Base-by-base conservation (phyloP, 2,888 invertebrate species). In the Sipha maydis region DNA sequence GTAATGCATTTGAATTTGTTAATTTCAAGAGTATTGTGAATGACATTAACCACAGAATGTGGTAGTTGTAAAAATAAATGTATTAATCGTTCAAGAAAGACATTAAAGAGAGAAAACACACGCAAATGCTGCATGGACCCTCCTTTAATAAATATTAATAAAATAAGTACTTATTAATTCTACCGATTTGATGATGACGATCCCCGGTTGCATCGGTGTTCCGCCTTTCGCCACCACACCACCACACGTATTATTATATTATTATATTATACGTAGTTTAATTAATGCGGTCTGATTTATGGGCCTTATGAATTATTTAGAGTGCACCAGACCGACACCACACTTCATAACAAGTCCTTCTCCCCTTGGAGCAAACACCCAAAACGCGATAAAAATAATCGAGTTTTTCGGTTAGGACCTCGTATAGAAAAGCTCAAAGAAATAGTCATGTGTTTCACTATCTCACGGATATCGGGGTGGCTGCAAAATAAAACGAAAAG, bases 81-180 rank as follows among this genome's bases (percentile, higher is more conserved):
- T 73, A 79, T 73, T 38, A 80, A 79, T 73, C 34, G 79, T 79
- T 34, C 19, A 19, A 54, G 25, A 80, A 61, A 56, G 56, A 38
- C 79, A 56, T 73, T 56, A 28, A 14, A n/a, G 25, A 7, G 79
- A 79, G 86, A 61, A 73, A 86, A 86, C 56, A 56, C 73, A 61
- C 80, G 79, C 19, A 73, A 78, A 73, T 61, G 69, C 56, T 19
- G 34, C 54, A 41, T 28, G 67, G 4, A 80, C 86, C 86, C 80
- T 61, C 71, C 75, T 82, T 88, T 88, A 88, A 88, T 88, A 88
- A 88, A 75, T 82, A 88, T 88, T 88, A 88, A 88, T 88, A 82
- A 88, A 88, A 88, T 88, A 88, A 88, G 88, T 67, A 82, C 88
- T 88, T 88, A 88, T 88, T 88, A 88, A 88, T 88, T 88, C 80